Conservation (phyloP, 2,888 invertebrate species). For the Lottia scabra region DNA sequence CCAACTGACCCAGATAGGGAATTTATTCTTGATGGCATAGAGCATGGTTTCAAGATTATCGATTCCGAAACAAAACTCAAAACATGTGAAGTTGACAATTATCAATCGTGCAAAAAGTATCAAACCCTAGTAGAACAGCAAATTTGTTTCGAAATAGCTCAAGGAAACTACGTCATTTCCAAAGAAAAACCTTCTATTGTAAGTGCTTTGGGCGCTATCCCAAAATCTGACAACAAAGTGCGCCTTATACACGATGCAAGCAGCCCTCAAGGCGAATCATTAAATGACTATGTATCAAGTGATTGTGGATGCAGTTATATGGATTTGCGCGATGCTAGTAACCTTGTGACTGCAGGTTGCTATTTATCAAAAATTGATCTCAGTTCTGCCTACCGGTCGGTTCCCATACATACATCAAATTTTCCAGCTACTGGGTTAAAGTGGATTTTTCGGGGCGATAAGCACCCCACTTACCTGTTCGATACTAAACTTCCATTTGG, state of each 20-base stretch:
- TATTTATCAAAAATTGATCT: background rate
- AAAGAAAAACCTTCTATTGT: background rate
- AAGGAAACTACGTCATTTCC: background rate
- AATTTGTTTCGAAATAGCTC: too few relatives aligned
- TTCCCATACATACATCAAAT: slow-evolving; percentile 9
- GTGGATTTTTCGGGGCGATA: background rate
- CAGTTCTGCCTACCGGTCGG: slow-evolving; percentile 4
- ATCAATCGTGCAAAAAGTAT: too few relatives aligned
- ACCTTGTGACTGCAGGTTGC: background rate
- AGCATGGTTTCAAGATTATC: too few relatives aligned
- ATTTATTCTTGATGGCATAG: too few relatives aligned
- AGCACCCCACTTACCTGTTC: too few relatives aligned
- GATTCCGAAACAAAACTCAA: too few relatives aligned
- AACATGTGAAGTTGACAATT: too few relatives aligned
- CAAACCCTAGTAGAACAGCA: too few relatives aligned
- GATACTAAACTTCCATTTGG: too few relatives aligned
- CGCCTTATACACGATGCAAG: background rate
- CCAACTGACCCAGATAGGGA: too few relatives aligned
- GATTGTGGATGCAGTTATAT: background rate
- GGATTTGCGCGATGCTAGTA: background rate
- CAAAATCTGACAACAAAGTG: background rate
- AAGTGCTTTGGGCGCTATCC: background rate
- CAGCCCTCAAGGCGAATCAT: background rate
- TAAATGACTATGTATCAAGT: background rate
- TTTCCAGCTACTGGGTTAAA: slow-evolving; percentile 9